phyloP scores from a whole-genome alignment of 92 coral and sea anemone species.

The Phymanthus crucifer region DNA sequence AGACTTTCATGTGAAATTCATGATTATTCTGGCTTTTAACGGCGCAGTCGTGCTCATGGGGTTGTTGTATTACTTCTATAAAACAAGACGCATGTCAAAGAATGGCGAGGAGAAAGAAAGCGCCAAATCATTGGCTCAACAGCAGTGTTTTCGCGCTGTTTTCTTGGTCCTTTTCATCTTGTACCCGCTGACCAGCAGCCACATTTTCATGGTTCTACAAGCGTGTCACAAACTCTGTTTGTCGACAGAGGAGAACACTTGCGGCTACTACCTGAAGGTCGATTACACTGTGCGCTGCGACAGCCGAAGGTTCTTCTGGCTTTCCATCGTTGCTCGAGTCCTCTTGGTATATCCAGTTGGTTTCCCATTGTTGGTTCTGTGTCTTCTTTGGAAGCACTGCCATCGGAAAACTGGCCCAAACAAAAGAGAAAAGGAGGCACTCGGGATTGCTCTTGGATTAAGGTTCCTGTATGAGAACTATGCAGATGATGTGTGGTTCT shows the following conservation, averaged over 20 bases:
- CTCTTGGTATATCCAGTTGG: conserved; percentile 24
- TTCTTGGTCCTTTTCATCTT: conserved; percentile 51
- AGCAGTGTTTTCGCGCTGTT: conserved; percentile 32
- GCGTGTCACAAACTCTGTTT: conserved; percentile 37
- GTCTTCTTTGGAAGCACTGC: conserved; percentile 23
- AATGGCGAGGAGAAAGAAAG: not conserved
- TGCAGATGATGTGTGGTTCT: too few relatives aligned
- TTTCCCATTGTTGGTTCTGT: not conserved
- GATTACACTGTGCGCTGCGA: conserved; percentile 55
- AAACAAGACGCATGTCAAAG: not conserved
- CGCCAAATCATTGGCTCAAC: conserved; percentile 21
- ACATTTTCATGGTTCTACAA: conserved; percentile 37
- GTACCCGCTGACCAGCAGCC: too few relatives aligned
- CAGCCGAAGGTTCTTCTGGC: conserved; percentile 28
- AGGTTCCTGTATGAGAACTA: too few relatives aligned
- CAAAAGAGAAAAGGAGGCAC: not conserved
- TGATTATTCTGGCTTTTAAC: conserved; percentile 30
- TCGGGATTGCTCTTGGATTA: too few relatives aligned
- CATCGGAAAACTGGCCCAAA: not conserved
- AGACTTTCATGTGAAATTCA: conserved; percentile 39
- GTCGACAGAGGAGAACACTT: conserved; percentile 12
- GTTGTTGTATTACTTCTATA: conserved; percentile 8
- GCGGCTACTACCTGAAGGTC: conserved; percentile 51
- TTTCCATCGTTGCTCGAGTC: conserved; percentile 27
- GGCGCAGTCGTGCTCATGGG: conserved; percentile 14